phyloP scores from a whole-genome alignment of 2,113 vertebrate genomes.

The Daphoenositta chrysoptera region DNA sequence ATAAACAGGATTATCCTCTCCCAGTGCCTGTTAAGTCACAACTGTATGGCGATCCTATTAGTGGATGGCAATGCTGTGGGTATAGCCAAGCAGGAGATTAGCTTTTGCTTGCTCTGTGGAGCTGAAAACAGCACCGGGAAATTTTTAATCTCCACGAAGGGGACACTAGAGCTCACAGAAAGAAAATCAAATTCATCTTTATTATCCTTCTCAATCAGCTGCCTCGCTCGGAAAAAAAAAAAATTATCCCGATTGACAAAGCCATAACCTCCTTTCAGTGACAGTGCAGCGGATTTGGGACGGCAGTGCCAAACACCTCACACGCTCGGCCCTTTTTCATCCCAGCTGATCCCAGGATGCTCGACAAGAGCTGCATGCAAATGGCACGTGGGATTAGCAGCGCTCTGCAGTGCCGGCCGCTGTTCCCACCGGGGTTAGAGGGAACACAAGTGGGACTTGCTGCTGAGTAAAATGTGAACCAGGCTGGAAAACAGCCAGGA shows the following conservation, averaged over 20 bases:
- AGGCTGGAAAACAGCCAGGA: not conserved
- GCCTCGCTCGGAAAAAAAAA: not conserved
- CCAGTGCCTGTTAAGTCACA: conserved; percentile 34
- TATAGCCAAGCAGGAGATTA: conserved; percentile 50
- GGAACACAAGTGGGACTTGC: not conserved
- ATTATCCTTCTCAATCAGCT: conserved; percentile 17
- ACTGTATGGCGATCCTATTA: conserved; percentile 44
- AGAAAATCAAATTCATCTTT: conserved; percentile 18
- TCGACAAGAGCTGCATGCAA: conserved; percentile 10
- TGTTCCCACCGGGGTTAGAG: not conserved
- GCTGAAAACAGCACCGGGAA: conserved; percentile 41
- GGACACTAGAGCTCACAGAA: conserved; percentile 34
- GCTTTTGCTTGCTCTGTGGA: conserved; percentile 17
- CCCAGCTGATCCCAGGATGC: not conserved
- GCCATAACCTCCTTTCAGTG: not conserved
- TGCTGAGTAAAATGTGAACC: conserved; percentile 12
- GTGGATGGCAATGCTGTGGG: not conserved
- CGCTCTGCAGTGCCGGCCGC: not conserved
- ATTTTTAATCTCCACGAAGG: conserved; percentile 54
- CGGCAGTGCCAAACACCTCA: not conserved
- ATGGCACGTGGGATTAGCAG: conserved; percentile 50
- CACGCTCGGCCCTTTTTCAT: not conserved
- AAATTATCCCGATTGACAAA: not conserved
- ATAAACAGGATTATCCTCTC: conserved; percentile 68
- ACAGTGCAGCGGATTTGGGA: not conserved